Percentiles rank a stretch among this genome's conserved stretches.
Evolutionary conservation across 2,797 vertebrate genomes (phyloP).

Genomic region (Petrocephalus schoutedeni): DNA sequence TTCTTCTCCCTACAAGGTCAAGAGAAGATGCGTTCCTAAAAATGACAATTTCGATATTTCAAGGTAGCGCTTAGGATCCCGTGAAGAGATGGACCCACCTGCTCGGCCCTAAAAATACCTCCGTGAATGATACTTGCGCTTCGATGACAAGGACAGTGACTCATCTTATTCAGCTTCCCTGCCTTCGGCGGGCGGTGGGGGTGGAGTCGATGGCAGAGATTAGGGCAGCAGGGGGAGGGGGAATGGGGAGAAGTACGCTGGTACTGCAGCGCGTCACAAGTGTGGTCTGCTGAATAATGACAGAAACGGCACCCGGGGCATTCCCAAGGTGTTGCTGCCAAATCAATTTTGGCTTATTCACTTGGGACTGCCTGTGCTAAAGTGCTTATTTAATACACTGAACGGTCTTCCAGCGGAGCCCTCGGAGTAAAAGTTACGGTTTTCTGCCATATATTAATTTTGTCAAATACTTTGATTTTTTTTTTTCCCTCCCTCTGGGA

Average conservation of each 20-base stretch:
- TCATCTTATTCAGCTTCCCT: not conserved
- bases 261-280: conserved; percentile 22
- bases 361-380: conserved; percentile 22
- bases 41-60: conserved; percentile 15
- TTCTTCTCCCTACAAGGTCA: conserved; percentile 8
- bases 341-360: conserved; percentile 47
- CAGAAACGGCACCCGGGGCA: conserved; percentile 35
- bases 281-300: conserved; percentile 39
- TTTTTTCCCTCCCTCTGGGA: not conserved
- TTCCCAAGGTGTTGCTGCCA: conserved; percentile 40
- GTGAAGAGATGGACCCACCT: not conserved
- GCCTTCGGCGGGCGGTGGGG: not conserved
- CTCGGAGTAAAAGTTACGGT: conserved; percentile 36
- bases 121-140: not conserved
- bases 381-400: conserved; percentile 40
- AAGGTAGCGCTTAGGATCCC: not conserved
- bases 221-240: not conserved
- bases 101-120: not conserved
- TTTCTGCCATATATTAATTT: conserved; percentile 21
- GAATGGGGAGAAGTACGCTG: not conserved
- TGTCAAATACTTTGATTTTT: conserved; percentile 10
- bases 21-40: not conserved
- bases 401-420: conserved; percentile 38
- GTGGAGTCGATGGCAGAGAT: conserved; percentile 1
- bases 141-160: conserved; percentile 18